A percentile compares a stretch with the other conserved stretches of the same genome.
phyloP scores from a whole-genome alignment of 1,140 invertebrate genomes.

The Euglossa dilemma region DNA sequence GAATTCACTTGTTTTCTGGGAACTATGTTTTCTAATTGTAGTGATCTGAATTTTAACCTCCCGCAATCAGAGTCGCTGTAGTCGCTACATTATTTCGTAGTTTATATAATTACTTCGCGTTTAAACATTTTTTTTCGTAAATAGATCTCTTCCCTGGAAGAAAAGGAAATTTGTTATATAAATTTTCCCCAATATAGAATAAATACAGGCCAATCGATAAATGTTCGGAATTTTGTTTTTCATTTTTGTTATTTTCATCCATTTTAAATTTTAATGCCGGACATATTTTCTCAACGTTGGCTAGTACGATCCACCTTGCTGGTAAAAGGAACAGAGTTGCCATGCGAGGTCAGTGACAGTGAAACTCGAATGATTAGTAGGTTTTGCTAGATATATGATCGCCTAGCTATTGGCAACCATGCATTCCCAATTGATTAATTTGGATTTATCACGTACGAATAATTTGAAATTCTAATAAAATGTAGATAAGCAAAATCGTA shows the following conservation, averaged over 20 bases:
- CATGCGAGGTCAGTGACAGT: slow-evolving; percentile 66
- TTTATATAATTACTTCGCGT: background rate
- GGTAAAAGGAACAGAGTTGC: slow-evolving; percentile 53
- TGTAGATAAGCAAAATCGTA: too few relatives aligned
- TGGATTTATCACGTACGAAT: too few relatives aligned
- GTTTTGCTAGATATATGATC: background rate
- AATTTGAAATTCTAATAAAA: too few relatives aligned
- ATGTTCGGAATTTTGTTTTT: background rate
- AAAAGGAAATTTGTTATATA: background rate
- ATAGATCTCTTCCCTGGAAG: background rate
- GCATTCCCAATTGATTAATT: slow-evolving; percentile 30
- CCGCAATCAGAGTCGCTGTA: too few relatives aligned
- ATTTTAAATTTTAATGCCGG: background rate
- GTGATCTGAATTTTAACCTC: background rate
- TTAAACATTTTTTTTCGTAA: background rate
- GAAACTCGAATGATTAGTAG: slow-evolving; percentile 17
- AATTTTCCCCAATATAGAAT: background rate
- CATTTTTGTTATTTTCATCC: background rate
- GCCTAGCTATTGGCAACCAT: slow-evolving; percentile 12
- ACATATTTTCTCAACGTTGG: background rate
- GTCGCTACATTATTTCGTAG: background rate
- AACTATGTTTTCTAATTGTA: background rate
- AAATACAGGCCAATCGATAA: background rate
- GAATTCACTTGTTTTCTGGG: background rate
- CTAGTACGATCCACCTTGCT: slow-evolving; percentile 16